Evolutionary conservation across 2,888 invertebrate species (phyloP).

Genomic region (Zonitis immaculata): DNA sequence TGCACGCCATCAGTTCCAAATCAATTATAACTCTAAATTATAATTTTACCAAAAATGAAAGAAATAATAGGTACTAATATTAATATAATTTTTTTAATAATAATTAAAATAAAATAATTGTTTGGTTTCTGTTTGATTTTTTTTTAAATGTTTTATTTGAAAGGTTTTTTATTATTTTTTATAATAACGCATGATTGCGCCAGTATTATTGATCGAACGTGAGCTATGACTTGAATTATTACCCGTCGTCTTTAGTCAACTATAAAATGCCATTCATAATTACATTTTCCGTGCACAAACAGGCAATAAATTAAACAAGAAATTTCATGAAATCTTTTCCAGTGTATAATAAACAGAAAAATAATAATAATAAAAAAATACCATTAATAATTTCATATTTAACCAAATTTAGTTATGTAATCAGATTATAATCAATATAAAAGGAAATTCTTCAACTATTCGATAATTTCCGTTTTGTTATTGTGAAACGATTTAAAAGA

Average conservation of each 20-base stretch:
- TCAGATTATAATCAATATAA: no score
- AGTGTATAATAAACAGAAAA: background rate
- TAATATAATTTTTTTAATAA: no score
- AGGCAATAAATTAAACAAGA: background rate
- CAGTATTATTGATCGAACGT: slow-evolving; percentile 17
- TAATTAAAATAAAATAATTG: no score
- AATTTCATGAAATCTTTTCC: background rate
- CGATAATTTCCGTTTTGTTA: background rate
- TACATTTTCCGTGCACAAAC: background rate
- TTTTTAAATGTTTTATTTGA: background rate
- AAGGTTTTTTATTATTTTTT: background rate
- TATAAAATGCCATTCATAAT: slow-evolving; percentile 14
- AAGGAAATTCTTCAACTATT: background rate
- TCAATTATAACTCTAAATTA: no score
- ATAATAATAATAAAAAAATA: background rate
- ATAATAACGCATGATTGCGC: slow-evolving; percentile 16
- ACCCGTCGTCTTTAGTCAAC: slow-evolving; percentile 13
- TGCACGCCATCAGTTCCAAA: background rate
- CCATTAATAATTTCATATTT: no score
- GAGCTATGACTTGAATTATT: slow-evolving; percentile 16
- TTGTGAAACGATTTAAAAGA: background rate
- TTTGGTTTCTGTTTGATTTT: background rate
- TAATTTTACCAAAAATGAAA: no score
- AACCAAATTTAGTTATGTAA: no score
- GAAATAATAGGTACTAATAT: no score